Evolutionary conservation across 2,113 vertebrate species (phyloP).

Genomic region (Nibea coibor): DNA sequence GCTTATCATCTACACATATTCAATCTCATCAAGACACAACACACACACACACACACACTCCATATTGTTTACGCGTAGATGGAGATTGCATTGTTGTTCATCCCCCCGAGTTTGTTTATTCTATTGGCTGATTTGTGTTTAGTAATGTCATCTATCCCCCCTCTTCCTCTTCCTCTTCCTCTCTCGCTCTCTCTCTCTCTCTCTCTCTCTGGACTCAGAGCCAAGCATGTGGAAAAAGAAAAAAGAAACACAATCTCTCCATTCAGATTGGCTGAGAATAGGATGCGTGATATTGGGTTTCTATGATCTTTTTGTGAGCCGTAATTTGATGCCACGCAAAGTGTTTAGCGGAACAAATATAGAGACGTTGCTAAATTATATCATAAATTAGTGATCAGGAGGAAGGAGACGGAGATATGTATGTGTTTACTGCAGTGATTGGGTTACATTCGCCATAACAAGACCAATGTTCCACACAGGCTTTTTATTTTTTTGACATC

Average conservation of each 20-base stretch:
- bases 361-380: slow-evolving; percentile 73
- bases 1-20: slow-evolving; percentile 76
- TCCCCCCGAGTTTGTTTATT: slow-evolving; percentile 76
- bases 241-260: slow-evolving; percentile 70
- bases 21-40: slow-evolving; percentile 69
- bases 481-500: slow-evolving; percentile 53
- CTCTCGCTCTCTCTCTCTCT: too few species aligned
- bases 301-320: slow-evolving; percentile 75
- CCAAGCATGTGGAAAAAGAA: slow-evolving; percentile 49
- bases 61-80: slow-evolving; percentile 72
- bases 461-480: slow-evolving; percentile 59
- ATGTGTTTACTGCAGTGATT: slow-evolving; percentile 73
- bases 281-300: slow-evolving; percentile 77
- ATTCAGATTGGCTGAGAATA: slow-evolving; percentile 72
- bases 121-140: slow-evolving; percentile 78
- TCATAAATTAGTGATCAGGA: slow-evolving; percentile 80
- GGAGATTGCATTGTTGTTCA: slow-evolving; percentile 77
- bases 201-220: slow-evolving; percentile 48
- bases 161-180: too few species aligned
- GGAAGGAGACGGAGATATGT: slow-evolving; percentile 55
- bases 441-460: slow-evolving; percentile 72
- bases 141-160: slow-evolving; percentile 74
- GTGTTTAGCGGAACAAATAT: slow-evolving; percentile 79
- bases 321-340: slow-evolving; percentile 74
- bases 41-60: slow-evolving; percentile 20